Base-by-base conservation (phyloP, 2,113 vertebrate species). In the Procapra przewalskii region DNA sequence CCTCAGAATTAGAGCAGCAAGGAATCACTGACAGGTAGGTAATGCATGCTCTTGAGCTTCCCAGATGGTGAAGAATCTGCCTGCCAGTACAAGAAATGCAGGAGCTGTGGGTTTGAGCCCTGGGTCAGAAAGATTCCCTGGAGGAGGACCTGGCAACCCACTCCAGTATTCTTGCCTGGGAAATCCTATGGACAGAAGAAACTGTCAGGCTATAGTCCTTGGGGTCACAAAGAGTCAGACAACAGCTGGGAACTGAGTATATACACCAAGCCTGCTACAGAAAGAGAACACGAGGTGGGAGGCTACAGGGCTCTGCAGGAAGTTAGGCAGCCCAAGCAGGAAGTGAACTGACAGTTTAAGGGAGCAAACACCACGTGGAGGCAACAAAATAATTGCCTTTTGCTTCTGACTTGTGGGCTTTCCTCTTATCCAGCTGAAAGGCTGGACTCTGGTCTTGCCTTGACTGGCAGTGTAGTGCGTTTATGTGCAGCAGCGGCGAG, bases 401-500 rank as follows among this genome's bases (percentile, higher is more conserved):
- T 43, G 62, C 36, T 14, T 48, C 87, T 12, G 15, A 21, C 17
- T 21, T 17, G 36, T 2, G 64, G 19, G 31, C 55, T 45, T 57
- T 55, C 59, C 45, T 71, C 19, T 13, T 17, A 31, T 33, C 36
- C 4, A 0, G 54, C n/a, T 45, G n/a, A 33, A 19, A 29, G 75
- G 15, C 1, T 0, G 52, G 0, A 17, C 10, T 71, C 64, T 36
- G 3, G 7, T 15, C 13, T 2, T 88, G 97, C 99, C 98, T 99
- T 98, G 98, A 98, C 98, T 79, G 6, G 59, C 9, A 21, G 1
- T 93, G 23, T 97, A 99, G 99, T 99, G 99, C 0, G 99, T 99
- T 67, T 99, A 99, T 52, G 7, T 99, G 71, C 99, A 99, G 92
- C 99, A 99, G 60, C 97, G 98, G 8, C 98, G 96, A 67, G 99